These are phyloP conservation scores for Plotosus lineatus DNA, from an alignment of 2,113 vertebrate species.

Conservation along the genomic window DNA sequence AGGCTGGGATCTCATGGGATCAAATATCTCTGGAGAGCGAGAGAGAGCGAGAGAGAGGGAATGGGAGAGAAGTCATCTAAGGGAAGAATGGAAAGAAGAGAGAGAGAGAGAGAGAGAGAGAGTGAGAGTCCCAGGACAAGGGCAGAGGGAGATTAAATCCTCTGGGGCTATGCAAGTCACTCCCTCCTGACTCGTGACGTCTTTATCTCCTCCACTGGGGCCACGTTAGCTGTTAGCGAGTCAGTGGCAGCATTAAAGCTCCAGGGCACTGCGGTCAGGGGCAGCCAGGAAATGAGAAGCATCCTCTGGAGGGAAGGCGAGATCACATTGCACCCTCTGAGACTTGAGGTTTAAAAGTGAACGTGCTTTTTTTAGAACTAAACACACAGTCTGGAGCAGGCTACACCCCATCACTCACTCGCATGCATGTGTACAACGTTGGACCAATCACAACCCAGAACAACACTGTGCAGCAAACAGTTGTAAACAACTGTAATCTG, in stretches of 20 bases:
- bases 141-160: slow-evolving; percentile 30
- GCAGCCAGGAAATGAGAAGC: slow-evolving; percentile 49
- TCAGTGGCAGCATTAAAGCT: slow-evolving; percentile 34
- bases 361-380: slow-evolving; percentile 29
- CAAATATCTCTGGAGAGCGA: slow-evolving; percentile 38
- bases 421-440: no score
- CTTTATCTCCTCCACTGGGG: slow-evolving; percentile 50
- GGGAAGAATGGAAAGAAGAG: slow-evolving; percentile 17
- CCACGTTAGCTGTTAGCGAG: slow-evolving; percentile 48
- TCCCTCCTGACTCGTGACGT: slow-evolving; percentile 45
- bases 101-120: slow-evolving; percentile 14
- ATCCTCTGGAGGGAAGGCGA: slow-evolving; percentile 26
- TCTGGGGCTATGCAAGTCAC: slow-evolving; percentile 23
- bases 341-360: slow-evolving; percentile 21
- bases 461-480: not conserved
- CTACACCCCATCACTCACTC: not conserved
- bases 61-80: not conserved
- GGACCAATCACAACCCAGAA: not conserved
- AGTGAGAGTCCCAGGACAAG: slow-evolving; percentile 12
- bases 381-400: not conserved
- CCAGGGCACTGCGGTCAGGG: slow-evolving; percentile 43
- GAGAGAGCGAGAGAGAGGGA: not conserved
- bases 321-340: slow-evolving; percentile 5
- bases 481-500: not conserved
- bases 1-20: slow-evolving; percentile 28